These are phyloP conservation scores for Antheraea pernyi DNA, from an alignment of 1,140 invertebrate species.

Conservation along the genomic window DNA sequence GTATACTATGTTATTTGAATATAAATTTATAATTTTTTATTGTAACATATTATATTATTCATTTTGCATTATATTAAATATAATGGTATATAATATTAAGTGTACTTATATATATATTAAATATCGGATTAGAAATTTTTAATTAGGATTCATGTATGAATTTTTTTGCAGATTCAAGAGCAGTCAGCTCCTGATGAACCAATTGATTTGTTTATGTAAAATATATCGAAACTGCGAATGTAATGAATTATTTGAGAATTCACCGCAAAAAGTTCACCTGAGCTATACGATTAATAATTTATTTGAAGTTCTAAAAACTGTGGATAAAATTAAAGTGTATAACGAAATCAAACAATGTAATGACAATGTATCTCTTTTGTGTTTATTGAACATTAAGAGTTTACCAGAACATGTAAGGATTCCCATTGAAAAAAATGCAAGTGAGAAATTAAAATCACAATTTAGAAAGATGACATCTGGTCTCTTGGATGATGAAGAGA, in stretches of 20 bases:
- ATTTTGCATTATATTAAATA: no score
- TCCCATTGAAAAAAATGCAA: background rate
- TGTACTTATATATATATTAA: background rate
- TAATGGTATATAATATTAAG: no score
- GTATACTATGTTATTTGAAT: no score
- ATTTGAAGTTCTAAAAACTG: conserved; percentile 37
- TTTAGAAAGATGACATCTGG: conserved; percentile 15
- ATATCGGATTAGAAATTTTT: background rate
- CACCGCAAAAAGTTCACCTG: conserved; percentile 51
- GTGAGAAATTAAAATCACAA: background rate
- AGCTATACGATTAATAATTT: conserved; percentile 38
- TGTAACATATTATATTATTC: no score
- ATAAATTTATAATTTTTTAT: no score
- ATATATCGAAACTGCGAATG: conserved; percentile 45
- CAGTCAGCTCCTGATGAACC: conserved; percentile 24
- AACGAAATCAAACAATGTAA: conserved; percentile 33
- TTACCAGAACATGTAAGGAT: conserved; percentile 34
- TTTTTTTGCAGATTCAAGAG: conserved; percentile 16
- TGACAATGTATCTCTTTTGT: conserved; percentile 40
- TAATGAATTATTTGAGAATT: conserved; percentile 30
- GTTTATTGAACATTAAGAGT: conserved; percentile 36
- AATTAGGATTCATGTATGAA: no score
- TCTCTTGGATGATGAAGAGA: conserved; percentile 20
- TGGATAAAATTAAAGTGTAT: conserved; percentile 44
- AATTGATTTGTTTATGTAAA: conserved; percentile 37